Percentiles rank a stretch among this genome's conserved stretches.
Conservation (phyloP, 2,113 vertebrate genomes). For the Setophaga kirtlandii region DNA sequence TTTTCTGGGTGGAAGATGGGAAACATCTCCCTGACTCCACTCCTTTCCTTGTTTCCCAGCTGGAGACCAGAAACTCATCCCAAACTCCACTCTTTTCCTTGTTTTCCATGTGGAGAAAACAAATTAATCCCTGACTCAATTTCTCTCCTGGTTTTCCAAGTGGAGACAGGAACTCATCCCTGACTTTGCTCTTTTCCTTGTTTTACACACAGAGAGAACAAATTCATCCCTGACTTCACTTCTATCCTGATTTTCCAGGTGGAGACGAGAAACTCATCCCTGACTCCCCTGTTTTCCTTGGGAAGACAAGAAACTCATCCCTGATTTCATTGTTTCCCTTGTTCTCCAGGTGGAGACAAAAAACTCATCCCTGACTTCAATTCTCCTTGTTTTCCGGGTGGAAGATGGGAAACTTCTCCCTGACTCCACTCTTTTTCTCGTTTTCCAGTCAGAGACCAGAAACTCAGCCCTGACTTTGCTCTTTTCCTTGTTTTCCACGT, state of each 20-base stretch:
- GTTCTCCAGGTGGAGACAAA: fast-evolving
- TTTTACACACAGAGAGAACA: too few relatives aligned
- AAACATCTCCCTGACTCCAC: not conserved
- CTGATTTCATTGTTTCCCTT: not conserved
- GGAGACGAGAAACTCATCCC: not conserved
- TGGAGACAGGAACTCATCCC: too few relatives aligned
- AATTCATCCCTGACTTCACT: not conserved
- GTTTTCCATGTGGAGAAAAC: not conserved
- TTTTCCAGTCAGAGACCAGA: not conserved
- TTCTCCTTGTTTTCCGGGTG: not conserved
- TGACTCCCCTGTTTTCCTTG: not conserved
- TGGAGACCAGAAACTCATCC: too few relatives aligned
- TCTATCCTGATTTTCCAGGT: not conserved
- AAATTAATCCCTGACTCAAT: not conserved
- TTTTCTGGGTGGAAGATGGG: not conserved
- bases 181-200: not conserved
- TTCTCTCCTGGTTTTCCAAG: too few relatives aligned
- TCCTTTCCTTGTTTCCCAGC: too few relatives aligned
- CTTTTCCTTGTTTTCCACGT: not conserved
- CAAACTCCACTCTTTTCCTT: not conserved
- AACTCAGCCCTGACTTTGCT: not conserved
- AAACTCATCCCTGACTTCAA: not conserved
- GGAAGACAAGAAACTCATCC: fast-evolving
- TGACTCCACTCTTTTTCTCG: not conserved
- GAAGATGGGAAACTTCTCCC: not conserved